Percentiles rank a stretch among this genome's conserved stretches.
Evolutionary conservation across 1,140 invertebrate species (phyloP).

Genomic region (Zeugodacus cucurbitae): DNA sequence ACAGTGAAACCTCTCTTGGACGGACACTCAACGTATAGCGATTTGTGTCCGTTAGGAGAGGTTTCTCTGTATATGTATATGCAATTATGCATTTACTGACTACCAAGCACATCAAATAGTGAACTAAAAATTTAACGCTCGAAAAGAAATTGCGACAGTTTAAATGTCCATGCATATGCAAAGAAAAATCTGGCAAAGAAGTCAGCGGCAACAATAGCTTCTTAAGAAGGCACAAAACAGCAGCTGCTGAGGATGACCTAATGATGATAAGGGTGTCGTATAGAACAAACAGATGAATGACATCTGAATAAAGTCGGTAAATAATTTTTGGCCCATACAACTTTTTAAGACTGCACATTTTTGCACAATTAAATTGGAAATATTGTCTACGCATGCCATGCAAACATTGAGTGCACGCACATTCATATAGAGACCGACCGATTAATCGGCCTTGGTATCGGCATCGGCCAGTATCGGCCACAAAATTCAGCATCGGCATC

Average conservation of each 20-base stretch:
- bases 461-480: too few species aligned
- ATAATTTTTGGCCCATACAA: not conserved
- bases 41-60: too few species aligned
- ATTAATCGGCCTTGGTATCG: too few species aligned
- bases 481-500: too few species aligned
- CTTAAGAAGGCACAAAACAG: not conserved
- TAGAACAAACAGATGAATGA: not conserved
- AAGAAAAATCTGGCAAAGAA: not conserved
- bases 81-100: too few species aligned
- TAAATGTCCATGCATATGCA: not conserved
- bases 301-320: not conserved
- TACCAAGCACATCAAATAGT: not conserved
- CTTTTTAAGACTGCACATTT: not conserved
- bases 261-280: not conserved
- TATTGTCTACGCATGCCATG: too few species aligned
- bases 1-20: too few species aligned
- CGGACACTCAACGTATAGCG: too few species aligned
- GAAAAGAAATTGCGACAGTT: not conserved
- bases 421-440: too few species aligned
- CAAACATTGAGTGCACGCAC: too few species aligned
- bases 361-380: not conserved
- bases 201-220: not conserved
- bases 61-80: too few species aligned
- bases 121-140: not conserved
- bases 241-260: not conserved